Conservation (phyloP, 2,113 vertebrate species). For the Eira barbara region DNA sequence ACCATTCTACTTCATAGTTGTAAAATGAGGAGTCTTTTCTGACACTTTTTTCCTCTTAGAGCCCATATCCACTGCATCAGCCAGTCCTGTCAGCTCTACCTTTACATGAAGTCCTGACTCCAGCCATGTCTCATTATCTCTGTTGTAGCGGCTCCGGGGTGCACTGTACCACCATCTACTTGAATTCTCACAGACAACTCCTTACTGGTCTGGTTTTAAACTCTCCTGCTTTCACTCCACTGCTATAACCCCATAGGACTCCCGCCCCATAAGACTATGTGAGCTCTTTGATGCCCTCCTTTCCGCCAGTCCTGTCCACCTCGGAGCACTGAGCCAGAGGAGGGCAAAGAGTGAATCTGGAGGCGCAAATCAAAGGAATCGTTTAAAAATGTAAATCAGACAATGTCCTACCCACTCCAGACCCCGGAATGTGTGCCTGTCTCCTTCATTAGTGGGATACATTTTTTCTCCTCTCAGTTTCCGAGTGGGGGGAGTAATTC, state of each 20-base stretch:
- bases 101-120: not conserved
- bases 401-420: not conserved
- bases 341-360: not conserved
- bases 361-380: not conserved
- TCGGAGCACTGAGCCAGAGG: accelerated
- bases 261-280: not conserved
- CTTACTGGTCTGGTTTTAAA: not conserved
- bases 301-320: too few relatives aligned
- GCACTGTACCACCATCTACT: not conserved
- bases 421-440: not conserved
- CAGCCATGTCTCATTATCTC: not conserved
- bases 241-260: not conserved
- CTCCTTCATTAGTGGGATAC: not conserved
- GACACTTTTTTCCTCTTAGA: not conserved
- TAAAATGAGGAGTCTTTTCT: not conserved
- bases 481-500: not conserved
- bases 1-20: not conserved
- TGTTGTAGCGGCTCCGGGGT: not conserved
- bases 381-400: not conserved
- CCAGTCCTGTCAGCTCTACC: not conserved
- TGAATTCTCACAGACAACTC: not conserved
- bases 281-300: not conserved
- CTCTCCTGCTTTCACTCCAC: not conserved
- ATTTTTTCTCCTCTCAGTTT: not conserved
- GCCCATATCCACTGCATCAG: not conserved